phyloP scores from a whole-genome alignment of 2,113 vertebrate species.

The Ariopsis seemanni region DNA sequence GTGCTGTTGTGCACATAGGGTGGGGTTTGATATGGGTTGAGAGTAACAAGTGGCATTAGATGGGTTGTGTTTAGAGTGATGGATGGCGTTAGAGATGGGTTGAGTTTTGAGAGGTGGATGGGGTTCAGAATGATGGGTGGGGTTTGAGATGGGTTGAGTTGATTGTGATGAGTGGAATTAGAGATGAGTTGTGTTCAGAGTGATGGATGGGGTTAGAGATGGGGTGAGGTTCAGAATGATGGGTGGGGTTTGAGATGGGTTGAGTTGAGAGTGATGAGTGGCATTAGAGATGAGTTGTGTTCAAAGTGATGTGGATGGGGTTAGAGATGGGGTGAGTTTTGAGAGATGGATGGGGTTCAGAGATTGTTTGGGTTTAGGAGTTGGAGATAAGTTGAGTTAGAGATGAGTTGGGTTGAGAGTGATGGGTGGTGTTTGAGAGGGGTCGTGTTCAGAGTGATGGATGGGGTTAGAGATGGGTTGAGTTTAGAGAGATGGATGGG shows the following conservation, averaged over 20 bases:
- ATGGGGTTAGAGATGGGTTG: background rate
- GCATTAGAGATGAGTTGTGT: background rate
- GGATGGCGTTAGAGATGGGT: background rate
- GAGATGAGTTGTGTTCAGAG: background rate
- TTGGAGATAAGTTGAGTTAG: background rate
- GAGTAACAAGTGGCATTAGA: background rate
- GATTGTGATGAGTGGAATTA: background rate
- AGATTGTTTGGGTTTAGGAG: background rate
- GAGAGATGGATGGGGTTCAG: background rate
- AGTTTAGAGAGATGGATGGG: background rate
- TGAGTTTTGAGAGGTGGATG: background rate
- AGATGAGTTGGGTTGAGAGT: background rate
- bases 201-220: background rate
- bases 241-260: background rate
- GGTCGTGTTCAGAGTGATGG: background rate
- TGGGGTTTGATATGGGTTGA: background rate
- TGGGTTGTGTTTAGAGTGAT: background rate
- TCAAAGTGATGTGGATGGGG: background rate
- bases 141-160: background rate
- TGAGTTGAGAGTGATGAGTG: background rate
- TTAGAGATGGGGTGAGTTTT: background rate
- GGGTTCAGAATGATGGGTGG: background rate
- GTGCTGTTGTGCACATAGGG: too few species aligned
- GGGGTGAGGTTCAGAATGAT: background rate
- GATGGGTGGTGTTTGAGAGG: background rate